These are phyloP conservation scores for Forbesichthys papilliferus DNA, from an alignment of 2,113 vertebrate genomes.

Conservation along the genomic window DNA sequence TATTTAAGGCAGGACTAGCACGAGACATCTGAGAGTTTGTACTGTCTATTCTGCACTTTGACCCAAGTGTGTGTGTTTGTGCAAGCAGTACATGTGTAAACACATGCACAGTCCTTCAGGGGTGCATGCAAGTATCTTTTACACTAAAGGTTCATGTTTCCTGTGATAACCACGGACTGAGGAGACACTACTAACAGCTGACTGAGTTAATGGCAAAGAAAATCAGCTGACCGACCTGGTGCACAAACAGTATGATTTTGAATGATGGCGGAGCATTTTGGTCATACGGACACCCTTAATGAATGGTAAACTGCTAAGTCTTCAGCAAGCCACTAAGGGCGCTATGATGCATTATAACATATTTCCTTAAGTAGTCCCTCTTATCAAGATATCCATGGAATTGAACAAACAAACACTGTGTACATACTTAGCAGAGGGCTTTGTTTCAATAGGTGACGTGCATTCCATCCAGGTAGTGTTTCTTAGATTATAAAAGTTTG, in stretches of 20 bases:
- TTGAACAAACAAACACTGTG: too few species aligned
- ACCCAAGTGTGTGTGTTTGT: slow-evolving; percentile 24
- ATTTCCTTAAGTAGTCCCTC: too few species aligned
- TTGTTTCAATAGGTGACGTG: too few species aligned
- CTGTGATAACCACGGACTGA: slow-evolving; percentile 37
- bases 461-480: too few species aligned
- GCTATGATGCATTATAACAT: too few species aligned
- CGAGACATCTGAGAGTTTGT: slow-evolving; percentile 15
- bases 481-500: too few species aligned
- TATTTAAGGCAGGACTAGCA: slow-evolving; percentile 24
- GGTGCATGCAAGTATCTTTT: slow-evolving; percentile 14
- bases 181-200: slow-evolving; percentile 18
- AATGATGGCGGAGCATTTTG: neutral
- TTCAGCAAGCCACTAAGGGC: too few species aligned
- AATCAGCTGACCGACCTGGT: slow-evolving; percentile 48
- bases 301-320: too few species aligned
- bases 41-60: slow-evolving; percentile 56
- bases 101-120: slow-evolving; percentile 37
- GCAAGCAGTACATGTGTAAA: slow-evolving; percentile 23
- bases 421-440: too few species aligned
- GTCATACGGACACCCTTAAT: neutral
- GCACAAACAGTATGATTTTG: slow-evolving; percentile 11
- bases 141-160: slow-evolving; percentile 39
- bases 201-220: slow-evolving; percentile 13
- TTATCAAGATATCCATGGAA: too few species aligned